Conservation (phyloP, 2,113 vertebrate species). For the Mixornis gularis region DNA sequence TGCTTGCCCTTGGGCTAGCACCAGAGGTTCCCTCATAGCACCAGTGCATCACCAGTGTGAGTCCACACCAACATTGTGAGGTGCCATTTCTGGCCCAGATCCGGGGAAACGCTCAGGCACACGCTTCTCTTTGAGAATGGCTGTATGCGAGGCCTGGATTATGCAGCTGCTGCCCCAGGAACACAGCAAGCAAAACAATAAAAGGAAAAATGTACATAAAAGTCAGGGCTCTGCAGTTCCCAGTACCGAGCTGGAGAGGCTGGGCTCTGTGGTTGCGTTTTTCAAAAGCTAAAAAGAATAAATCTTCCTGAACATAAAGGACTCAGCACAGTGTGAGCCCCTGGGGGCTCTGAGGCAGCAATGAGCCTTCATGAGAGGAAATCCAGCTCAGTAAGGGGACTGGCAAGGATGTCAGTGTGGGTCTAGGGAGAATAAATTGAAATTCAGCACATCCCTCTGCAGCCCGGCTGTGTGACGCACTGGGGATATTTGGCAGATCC, state of each 20-base stretch:
- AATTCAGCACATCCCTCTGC: background rate
- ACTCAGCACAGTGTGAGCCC: background rate
- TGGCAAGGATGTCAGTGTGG: background rate
- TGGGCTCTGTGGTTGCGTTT: background rate
- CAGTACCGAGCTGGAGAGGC: fast-evolving
- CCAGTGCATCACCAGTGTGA: background rate
- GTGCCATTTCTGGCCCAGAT: background rate
- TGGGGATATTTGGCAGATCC: background rate
- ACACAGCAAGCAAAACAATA: background rate
- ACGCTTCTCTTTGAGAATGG: background rate
- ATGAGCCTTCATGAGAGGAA: background rate
- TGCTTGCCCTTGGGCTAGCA: background rate
- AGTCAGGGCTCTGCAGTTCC: background rate
- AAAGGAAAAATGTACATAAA: background rate
- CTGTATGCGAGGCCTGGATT: background rate
- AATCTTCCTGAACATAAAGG: background rate
- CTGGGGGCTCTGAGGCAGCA: background rate
- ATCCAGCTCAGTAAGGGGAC: background rate
- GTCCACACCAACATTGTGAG: fast-evolving
- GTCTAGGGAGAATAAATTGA: background rate
- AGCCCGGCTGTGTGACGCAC: background rate
- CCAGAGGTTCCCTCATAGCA: background rate
- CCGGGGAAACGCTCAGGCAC: background rate
- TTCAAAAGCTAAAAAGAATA: background rate
- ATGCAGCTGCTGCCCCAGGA: background rate